Evolutionary conservation across 2,113 vertebrate genomes (phyloP).

Genomic region (Piprites chloris): DNA sequence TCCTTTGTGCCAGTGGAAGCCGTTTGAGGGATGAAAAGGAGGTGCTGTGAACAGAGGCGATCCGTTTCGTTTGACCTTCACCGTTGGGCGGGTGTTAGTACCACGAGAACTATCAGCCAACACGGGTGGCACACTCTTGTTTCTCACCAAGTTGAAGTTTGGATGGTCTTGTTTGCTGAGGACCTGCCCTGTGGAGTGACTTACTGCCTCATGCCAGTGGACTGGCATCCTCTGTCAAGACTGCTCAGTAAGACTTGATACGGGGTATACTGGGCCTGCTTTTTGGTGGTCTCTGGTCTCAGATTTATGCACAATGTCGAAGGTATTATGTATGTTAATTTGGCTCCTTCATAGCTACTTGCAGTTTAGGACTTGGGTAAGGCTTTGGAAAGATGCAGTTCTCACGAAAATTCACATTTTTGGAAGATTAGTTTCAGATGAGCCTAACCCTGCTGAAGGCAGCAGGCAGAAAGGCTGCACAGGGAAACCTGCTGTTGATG

Average conservation of each 20-base stretch:
- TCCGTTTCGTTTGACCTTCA: background rate
- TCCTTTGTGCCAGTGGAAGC: background rate
- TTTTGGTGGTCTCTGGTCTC: background rate
- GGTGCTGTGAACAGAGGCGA: background rate
- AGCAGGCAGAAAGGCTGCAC: background rate
- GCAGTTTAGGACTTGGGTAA: background rate
- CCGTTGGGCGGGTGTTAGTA: background rate
- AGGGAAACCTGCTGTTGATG: background rate
- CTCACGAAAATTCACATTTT: background rate
- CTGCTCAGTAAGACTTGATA: fast-evolving
- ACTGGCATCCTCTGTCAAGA: background rate
- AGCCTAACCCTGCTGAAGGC: background rate
- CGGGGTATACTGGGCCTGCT: background rate
- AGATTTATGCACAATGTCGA: background rate
- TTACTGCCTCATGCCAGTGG: background rate
- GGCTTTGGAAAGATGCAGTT: background rate
- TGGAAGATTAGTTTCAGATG: background rate
- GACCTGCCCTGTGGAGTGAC: background rate
- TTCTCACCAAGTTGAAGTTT: background rate
- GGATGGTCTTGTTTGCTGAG: background rate
- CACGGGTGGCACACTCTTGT: background rate
- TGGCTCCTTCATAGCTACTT: background rate
- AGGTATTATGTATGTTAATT: background rate
- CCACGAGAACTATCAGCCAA: background rate
- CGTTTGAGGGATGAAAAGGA: background rate